These are phyloP conservation scores for Notoglanidium macrostoma DNA, from an alignment of 2,797 vertebrate species.

Conservation along the genomic window DNA sequence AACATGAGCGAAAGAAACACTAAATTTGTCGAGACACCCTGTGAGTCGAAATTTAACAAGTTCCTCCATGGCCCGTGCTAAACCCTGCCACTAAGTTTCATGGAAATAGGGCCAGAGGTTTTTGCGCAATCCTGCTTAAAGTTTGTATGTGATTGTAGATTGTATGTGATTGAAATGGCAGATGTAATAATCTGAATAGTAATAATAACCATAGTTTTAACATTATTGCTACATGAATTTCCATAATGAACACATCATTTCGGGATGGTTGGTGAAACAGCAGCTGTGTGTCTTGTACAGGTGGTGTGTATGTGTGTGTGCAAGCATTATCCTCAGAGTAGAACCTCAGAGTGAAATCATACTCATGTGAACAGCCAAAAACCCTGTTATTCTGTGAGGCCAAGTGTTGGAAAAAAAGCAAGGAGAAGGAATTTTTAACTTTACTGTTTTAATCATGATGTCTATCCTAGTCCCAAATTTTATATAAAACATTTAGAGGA, in stretches of 20 bases:
- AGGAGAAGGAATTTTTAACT: neutral
- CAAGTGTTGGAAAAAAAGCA: neutral
- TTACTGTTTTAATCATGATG: neutral
- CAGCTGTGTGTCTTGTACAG: neutral
- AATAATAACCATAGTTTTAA: neutral
- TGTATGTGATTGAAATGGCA: too few species aligned
- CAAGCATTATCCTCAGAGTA: neutral
- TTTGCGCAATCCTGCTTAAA: too few species aligned
- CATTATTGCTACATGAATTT: neutral
- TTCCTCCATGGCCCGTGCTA: too few species aligned
- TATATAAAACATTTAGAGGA: neutral
- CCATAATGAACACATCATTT: too few species aligned
- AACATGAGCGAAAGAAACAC: too few species aligned
- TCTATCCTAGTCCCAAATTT: neutral
- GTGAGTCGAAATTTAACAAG: too few species aligned
- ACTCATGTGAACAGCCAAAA: neutral
- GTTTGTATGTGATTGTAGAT: too few species aligned
- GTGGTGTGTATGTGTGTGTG: neutral
- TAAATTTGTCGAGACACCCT: too few species aligned
- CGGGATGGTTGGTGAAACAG: neutral
- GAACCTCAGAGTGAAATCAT: neutral
- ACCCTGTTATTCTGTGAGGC: neutral
- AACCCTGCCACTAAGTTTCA: too few species aligned
- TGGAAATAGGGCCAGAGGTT: too few species aligned
- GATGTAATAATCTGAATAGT: neutral